Base-by-base conservation (phyloP, 2,888 invertebrate genomes). In the Antheraea assamensis region DNA sequence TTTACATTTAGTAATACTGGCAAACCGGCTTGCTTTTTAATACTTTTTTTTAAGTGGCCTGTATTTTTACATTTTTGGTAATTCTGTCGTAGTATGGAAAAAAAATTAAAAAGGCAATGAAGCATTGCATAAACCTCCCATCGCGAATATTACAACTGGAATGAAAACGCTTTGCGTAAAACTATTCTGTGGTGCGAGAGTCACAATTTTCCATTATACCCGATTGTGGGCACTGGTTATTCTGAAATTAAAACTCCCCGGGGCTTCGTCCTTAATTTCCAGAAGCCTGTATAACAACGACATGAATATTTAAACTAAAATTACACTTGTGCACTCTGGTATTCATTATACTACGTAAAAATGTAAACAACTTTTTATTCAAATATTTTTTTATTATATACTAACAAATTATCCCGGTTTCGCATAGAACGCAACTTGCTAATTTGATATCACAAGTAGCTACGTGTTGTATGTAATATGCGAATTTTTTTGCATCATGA, bases 171-270 rank as follows among this genome's bases (percentile, higher is more conserved):
- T 30, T 21, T 27, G 30, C 30, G 61, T 27, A 17, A 17, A 27
- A 64, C 27, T 17, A 64, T 64, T 64, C 27, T 64, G 15, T 30
- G 21, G 27, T 64, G 17, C 27, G 17, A 30, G 27, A 19, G 35
- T 35, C 35, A 35, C 35, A 31, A 35, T 68, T 13, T n/a, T n/a
- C 68, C 68, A 68, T 68, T 35, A 35, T 19, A 27, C 35, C 68
- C 35, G 68, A 68, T 68, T 68, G 68, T n/a, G 31, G 61, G 61
- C 30, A 10, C 31, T 35, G 35, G 31, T 68, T 68, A 68, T 35
- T 88, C 92, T 92, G 87, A 90, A 92, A 92, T 93, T 91, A 93
- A 93, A 93, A 92, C 76, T 72, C 90, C 93, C 85, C 73, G 80
- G 24, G 82, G 92, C 88, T 76, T 78, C 82, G 88, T 89, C 90